Conservation (phyloP, 2,797 vertebrate species). For the Siniperca undulata region DNA sequence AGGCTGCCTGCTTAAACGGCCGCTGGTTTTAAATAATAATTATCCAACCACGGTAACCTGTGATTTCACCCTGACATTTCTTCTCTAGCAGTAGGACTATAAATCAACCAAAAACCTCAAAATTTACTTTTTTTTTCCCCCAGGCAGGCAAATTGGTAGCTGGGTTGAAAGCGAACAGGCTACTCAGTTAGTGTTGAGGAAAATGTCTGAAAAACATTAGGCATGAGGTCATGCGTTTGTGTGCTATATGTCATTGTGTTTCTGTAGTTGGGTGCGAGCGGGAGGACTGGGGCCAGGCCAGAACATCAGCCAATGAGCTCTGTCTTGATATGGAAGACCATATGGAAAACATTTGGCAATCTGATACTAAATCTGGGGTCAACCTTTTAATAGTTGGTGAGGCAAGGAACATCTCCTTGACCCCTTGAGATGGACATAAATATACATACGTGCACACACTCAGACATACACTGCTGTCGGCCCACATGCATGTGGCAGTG, state of each 20-base stretch:
- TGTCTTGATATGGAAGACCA: conserved; percentile 51
- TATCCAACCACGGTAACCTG: conserved; percentile 18
- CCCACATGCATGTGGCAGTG: conserved; percentile 78
- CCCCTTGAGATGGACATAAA: conserved; percentile 64
- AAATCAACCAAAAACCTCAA: conserved; percentile 44
- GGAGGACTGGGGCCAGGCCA: conserved; percentile 21
- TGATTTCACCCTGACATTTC: conserved; percentile 49
- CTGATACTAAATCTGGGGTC: conserved; percentile 74
- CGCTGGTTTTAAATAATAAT: conserved; percentile 40
- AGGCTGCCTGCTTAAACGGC: conserved; percentile 16
- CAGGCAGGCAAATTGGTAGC: conserved; percentile 48
- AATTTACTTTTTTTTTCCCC: conserved; percentile 13
- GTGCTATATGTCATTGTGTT: conserved; percentile 51
- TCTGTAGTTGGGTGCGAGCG: conserved; percentile 44
- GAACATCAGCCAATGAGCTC: conserved; percentile 23
- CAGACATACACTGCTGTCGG: conserved; percentile 6
- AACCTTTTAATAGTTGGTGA: conserved; percentile 65
- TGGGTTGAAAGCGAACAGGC: conserved; percentile 45
- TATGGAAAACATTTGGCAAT: conserved; percentile 74
- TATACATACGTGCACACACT: conserved; percentile 38
- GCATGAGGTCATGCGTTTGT: conserved; percentile 68
- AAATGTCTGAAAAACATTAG: conserved; percentile 66
- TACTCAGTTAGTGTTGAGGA: conserved; percentile 35
- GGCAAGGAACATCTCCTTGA: conserved; percentile 74
- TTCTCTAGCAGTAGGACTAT: conserved; percentile 23